A percentile compares a stretch with the other conserved stretches of the same genome.
Conservation (phyloP, 2,888 invertebrate species). For the Lasioglossum calceatum region DNA sequence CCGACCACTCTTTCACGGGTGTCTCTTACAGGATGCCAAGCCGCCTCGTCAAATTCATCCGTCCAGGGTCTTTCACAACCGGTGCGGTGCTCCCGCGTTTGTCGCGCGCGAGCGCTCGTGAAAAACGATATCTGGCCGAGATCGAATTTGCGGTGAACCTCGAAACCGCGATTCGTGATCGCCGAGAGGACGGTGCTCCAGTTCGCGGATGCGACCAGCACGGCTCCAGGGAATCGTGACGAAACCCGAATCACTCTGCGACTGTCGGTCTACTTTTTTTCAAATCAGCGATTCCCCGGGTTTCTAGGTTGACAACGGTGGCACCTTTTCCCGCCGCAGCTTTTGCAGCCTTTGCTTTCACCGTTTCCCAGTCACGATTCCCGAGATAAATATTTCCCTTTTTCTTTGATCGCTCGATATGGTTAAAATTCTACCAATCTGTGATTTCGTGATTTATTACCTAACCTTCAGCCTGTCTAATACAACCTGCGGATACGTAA, state of each 20-base stretch:
- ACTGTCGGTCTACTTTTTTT: constrained; percentile 5
- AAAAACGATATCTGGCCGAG: constrained; percentile 59
- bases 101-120: constrained; percentile 38
- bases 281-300: not conserved
- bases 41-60: constrained; percentile 35
- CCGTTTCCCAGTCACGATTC: not conserved
- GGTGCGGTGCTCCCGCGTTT: constrained; percentile 12
- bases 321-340: not conserved
- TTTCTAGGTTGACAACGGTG: constrained; percentile 1
- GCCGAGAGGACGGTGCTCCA: constrained; percentile 49
- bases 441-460: not conserved
- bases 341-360: not conserved
- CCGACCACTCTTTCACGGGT: not conserved
- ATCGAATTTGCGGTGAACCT: constrained; percentile 66
- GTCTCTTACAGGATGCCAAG: constrained; percentile 21
- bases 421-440: not conserved
- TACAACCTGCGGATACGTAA: too few species aligned
- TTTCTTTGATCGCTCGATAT: not conserved
- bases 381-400: not conserved
- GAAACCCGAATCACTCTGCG: constrained; percentile 4
- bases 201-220: constrained; percentile 34
- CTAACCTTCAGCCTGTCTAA: too few species aligned
- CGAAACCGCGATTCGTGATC: constrained; percentile 61
- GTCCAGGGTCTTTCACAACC: constrained; percentile 43
- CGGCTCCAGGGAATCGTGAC: constrained; percentile 7